Evolutionary conservation across 2,797 vertebrate species (phyloP).

Genomic region (Sebastes baramenuke): DNA sequence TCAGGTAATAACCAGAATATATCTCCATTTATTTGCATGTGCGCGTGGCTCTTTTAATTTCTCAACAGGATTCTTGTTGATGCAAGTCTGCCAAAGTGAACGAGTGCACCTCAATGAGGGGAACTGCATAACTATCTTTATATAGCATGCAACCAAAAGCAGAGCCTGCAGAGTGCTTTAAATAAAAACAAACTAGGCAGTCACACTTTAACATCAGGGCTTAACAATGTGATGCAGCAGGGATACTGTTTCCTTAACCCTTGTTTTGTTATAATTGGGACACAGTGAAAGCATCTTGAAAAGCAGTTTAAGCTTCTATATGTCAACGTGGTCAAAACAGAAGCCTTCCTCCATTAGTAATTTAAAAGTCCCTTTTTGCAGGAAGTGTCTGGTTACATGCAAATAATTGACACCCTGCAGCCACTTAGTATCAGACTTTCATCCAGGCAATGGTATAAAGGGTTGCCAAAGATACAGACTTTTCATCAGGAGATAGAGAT

Average conservation of each 20-base stretch:
- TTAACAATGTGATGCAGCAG: slow-evolving; percentile 11
- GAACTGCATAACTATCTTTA: slow-evolving; percentile 27
- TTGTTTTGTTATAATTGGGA: slow-evolving; percentile 12
- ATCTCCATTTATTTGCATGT: slow-evolving; percentile 21
- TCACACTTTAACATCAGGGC: slow-evolving; percentile 3
- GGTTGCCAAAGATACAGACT: not conserved
- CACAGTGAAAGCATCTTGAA: slow-evolving; percentile 2
- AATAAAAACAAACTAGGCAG: slow-evolving; percentile 4
- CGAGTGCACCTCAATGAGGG: slow-evolving; percentile 1
- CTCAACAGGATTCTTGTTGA: slow-evolving; percentile 38
- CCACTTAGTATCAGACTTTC: slow-evolving; percentile 16
- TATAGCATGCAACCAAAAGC: slow-evolving; percentile 4
- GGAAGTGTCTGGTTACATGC: slow-evolving; percentile 4
- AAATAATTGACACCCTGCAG: slow-evolving; percentile 32
- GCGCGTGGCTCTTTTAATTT: slow-evolving; percentile 31
- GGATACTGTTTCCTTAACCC: not conserved
- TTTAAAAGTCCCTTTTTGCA: slow-evolving; percentile 18
- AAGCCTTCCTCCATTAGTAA: slow-evolving; percentile 17
- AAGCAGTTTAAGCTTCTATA: not conserved
- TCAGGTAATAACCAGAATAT: slow-evolving; percentile 34
- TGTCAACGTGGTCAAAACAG: slow-evolving; percentile 1
- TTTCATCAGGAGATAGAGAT: slow-evolving; percentile 25
- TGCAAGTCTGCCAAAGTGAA: slow-evolving; percentile 33
- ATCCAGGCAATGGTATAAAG: not conserved
- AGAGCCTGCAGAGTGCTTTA: slow-evolving; percentile 2